Evolutionary conservation across 2,113 vertebrate genomes (phyloP).

Genomic region (Theristicus caerulescens): DNA sequence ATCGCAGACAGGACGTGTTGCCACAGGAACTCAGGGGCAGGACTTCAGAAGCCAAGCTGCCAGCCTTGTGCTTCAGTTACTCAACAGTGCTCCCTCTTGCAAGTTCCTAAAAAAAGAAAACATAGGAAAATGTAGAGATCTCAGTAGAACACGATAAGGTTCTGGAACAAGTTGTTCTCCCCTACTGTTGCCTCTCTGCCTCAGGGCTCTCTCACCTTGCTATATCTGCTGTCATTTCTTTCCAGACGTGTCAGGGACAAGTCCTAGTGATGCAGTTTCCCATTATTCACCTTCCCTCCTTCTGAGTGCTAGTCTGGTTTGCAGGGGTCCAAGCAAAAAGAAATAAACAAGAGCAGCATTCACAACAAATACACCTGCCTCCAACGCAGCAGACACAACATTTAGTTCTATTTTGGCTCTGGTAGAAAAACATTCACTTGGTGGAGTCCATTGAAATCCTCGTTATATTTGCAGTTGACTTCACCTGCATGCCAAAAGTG

Average conservation of each 20-base stretch:
- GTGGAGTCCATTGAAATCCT: neutral
- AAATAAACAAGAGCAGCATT: neutral
- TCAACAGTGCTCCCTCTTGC: neutral
- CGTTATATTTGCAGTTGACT: neutral
- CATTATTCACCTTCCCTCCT: neutral
- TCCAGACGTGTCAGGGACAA: neutral
- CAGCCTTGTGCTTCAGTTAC: neutral
- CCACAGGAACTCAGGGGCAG: neutral
- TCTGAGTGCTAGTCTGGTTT: neutral
- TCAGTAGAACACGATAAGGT: neutral
- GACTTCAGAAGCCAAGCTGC: neutral
- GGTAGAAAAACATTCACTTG: neutral
- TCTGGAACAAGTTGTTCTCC: constrained; percentile 20
- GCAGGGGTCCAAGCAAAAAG: neutral
- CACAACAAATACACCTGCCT: neutral
- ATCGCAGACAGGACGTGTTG: neutral
- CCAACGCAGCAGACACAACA: neutral
- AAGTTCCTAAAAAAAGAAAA: neutral
- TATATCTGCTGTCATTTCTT: neutral
- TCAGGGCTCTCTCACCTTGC: neutral
- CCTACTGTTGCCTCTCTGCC: neutral
- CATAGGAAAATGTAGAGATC: neutral
- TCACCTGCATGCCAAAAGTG: neutral
- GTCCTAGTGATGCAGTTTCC: neutral
- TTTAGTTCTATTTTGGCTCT: neutral